Base-by-base conservation (phyloP, 2,888 invertebrate genomes). In the Eumacrocentrus americanus region DNA sequence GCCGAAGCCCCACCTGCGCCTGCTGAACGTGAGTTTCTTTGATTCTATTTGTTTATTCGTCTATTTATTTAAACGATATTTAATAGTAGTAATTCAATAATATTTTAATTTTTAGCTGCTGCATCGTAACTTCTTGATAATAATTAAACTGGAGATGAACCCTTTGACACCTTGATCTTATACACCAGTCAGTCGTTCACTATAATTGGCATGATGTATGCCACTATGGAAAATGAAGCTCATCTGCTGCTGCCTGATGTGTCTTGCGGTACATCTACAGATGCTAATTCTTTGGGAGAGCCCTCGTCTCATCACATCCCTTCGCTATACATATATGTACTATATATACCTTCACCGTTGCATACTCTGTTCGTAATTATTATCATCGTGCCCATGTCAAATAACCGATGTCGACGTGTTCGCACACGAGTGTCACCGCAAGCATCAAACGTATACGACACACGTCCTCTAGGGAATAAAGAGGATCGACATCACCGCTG, bases 41-140 rank as follows among this genome's bases (percentile, higher is more conserved):
- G n/a, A 1, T 67, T 69, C 20, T 48, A 2, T 29, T 42, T 29
- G 6, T 42, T 54, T 35, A 25, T 23, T 18, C 20, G 20, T 37
- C 7, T 38, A 23, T 47, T 25, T 37, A 16, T 23, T 5, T 11
- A 6, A 14, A 47, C 25, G 2, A 6, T 3, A 14, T 23, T 51
- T 25, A 22, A 37, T 29, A 40, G 9, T 23, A 37, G 16, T 22
- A 20, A 16, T 57, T 22, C 7, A 38, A 46, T 47, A 50, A 25
- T 37, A 23, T 37, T 64, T 52, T 56, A 20, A 52, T 53, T 71
- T 70, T 5, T 71, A 78, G 76, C 77, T 37, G 76, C 78, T 44
- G 72, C 75, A 55, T 77, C 78, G 75, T 78, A 78, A 78, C 69
- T 73, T 58, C 61, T 59, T 58, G 61, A 40, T 51, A 29, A 53